These are phyloP conservation scores for Lypha dubia DNA, from an alignment of 2,888 invertebrate species.

Conservation along the genomic window DNA sequence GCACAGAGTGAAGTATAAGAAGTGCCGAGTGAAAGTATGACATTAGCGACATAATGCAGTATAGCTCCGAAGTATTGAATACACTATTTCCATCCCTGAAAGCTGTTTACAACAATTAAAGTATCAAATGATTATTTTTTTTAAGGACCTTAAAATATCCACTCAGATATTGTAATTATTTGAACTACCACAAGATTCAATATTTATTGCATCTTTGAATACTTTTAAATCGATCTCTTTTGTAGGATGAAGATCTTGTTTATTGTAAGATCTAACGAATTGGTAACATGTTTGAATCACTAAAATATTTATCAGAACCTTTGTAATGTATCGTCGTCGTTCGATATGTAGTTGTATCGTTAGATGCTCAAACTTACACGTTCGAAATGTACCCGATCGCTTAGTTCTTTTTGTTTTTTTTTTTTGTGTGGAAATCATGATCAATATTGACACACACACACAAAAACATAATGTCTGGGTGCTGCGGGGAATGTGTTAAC, in stretches of 20 bases:
- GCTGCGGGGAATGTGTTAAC: slow-evolving; percentile 20
- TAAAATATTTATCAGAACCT: slow-evolving; percentile 6
- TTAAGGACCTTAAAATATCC: no score
- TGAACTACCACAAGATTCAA: no score
- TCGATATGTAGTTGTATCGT: not conserved
- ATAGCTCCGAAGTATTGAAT: no score
- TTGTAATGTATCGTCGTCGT: slow-evolving; percentile 12
- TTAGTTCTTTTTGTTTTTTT: not conserved
- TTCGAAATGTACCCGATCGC: slow-evolving; percentile 10
- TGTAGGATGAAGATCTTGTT: slow-evolving; percentile 21
- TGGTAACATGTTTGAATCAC: slow-evolving; percentile 48
- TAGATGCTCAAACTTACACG: slow-evolving; percentile 30
- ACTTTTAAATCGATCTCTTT: slow-evolving; percentile 11
- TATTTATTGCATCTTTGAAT: slow-evolving; percentile 11
- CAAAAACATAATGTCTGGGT: not conserved
- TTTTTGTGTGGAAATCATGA: slow-evolving; percentile 43
- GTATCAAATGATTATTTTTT: no score
- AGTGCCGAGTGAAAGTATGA: no score
- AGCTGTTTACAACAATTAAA: no score
- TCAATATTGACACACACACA: slow-evolving; percentile 15
- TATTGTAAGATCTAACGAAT: slow-evolving; percentile 40
- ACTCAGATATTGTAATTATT: no score
- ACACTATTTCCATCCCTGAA: no score
- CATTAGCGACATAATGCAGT: no score
- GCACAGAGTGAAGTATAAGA: no score